These are phyloP conservation scores for Petrocephalus zakoni DNA, from an alignment of 2,113 vertebrate species.

Conservation along the genomic window DNA sequence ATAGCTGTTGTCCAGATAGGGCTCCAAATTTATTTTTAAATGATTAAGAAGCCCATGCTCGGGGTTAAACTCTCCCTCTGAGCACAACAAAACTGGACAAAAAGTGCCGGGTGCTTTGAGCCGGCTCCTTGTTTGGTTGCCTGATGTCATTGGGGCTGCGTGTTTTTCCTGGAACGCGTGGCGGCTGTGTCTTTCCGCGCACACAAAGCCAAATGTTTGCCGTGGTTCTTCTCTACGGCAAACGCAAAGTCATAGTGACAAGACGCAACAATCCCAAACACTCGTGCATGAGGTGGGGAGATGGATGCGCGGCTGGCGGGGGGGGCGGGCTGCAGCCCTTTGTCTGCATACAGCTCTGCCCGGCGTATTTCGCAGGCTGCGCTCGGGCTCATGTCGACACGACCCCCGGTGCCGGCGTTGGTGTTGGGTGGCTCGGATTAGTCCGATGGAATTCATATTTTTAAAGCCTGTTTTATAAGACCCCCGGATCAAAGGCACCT, in stretches of 20 bases:
- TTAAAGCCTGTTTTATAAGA: constrained; percentile 33
- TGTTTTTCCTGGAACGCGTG: not conserved
- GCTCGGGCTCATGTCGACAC: not conserved
- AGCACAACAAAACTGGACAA: not conserved
- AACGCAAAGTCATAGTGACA: not conserved
- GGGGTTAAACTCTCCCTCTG: not conserved
- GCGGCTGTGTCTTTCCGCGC: not conserved
- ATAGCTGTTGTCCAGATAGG: constrained; percentile 21
- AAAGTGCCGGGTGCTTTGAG: not conserved
- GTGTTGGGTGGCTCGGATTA: constrained; percentile 1
- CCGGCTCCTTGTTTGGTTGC: not conserved
- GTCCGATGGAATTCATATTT: constrained; percentile 60
- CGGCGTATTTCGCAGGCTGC: no score
- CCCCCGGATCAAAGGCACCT: constrained; percentile 26
- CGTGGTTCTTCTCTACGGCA: not conserved
- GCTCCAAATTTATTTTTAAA: constrained; percentile 18
- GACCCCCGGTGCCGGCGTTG: not conserved
- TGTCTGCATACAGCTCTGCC: not conserved
- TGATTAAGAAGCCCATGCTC: constrained; percentile 20
- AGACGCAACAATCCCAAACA: not conserved
- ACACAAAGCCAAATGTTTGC: not conserved
- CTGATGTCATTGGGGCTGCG: not conserved
- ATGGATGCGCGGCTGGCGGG: not conserved
- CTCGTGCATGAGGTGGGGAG: not conserved
- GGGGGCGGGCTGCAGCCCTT: not conserved